Evolutionary conservation across 2,113 vertebrate species (phyloP).

Genomic region (Hyaena hyaena): DNA sequence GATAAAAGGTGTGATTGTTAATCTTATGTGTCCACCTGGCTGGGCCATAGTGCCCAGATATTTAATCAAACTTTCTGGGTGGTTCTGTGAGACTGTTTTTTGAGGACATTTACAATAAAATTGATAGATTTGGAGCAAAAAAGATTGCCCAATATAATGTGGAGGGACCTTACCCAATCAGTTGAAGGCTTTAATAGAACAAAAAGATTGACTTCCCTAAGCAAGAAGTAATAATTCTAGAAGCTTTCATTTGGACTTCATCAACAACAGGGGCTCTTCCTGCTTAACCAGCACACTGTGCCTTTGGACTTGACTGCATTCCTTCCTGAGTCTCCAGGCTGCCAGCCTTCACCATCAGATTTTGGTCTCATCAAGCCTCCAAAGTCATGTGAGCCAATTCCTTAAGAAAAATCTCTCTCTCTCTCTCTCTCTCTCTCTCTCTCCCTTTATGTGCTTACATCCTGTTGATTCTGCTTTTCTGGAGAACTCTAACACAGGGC

Average conservation of each 20-base stretch:
- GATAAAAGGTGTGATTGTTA: not conserved
- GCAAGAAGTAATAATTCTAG: not conserved
- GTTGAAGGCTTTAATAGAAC: not conserved
- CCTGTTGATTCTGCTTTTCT: not conserved
- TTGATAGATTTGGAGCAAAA: not conserved
- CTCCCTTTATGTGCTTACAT: no score
- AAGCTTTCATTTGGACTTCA: not conserved
- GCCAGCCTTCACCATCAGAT: not conserved
- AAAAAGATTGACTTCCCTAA: not conserved
- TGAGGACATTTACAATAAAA: not conserved
- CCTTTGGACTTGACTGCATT: not conserved
- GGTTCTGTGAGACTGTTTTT: not conserved
- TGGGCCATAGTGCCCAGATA: not conserved
- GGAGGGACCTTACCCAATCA: not conserved
- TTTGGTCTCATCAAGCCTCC: not conserved
- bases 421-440: no score
- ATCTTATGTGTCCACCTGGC: not conserved
- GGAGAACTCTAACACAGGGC: not conserved
- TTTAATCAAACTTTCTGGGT: not conserved
- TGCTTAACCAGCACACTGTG: not conserved
- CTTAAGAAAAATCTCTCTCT: not conserved
- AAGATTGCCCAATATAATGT: not conserved
- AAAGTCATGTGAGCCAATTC: not conserved
- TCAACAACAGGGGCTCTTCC: fast-evolving
- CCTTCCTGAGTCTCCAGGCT: not conserved